These are phyloP conservation scores for Cebidichthys violaceus DNA, from an alignment of 2,113 vertebrate species.

Conservation along the genomic window DNA sequence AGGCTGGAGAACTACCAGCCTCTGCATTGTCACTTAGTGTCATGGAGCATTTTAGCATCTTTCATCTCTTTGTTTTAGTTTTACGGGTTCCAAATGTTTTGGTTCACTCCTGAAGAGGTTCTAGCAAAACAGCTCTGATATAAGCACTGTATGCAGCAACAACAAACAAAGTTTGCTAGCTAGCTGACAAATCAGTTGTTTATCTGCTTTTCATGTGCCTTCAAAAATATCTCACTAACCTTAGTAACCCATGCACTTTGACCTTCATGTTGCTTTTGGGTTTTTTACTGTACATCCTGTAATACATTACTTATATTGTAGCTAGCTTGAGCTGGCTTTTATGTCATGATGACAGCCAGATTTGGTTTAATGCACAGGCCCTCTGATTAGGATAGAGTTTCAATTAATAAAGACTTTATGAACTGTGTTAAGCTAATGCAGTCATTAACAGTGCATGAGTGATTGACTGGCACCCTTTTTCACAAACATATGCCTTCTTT, in stretches of 20 bases:
- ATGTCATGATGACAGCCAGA: slow-evolving; percentile 28
- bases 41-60: neutral
- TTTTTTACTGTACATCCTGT: slow-evolving; percentile 55
- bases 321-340: slow-evolving; percentile 12
- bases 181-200: neutral
- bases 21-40: neutral
- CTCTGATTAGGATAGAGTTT: slow-evolving; percentile 45
- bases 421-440: slow-evolving; percentile 53
- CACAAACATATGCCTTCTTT: slow-evolving; percentile 33
- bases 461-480: slow-evolving; percentile 60
- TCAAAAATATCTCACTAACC: slow-evolving; percentile 16
- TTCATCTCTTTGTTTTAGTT: neutral
- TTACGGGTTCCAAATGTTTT: neutral
- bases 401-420: slow-evolving; percentile 65
- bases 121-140: neutral
- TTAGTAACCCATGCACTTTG: slow-evolving; percentile 41
- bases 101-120: neutral
- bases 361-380: slow-evolving; percentile 34
- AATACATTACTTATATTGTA: slow-evolving; percentile 25
- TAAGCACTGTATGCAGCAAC: neutral
- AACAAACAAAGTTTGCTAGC: neutral
- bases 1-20: neutral
- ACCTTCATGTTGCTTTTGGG: slow-evolving; percentile 21
- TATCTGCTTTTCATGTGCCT: slow-evolving; percentile 27
- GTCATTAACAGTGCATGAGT: slow-evolving; percentile 50